Conservation (phyloP, 1,140 invertebrate genomes). For the Eupristina koningsbergeri region DNA sequence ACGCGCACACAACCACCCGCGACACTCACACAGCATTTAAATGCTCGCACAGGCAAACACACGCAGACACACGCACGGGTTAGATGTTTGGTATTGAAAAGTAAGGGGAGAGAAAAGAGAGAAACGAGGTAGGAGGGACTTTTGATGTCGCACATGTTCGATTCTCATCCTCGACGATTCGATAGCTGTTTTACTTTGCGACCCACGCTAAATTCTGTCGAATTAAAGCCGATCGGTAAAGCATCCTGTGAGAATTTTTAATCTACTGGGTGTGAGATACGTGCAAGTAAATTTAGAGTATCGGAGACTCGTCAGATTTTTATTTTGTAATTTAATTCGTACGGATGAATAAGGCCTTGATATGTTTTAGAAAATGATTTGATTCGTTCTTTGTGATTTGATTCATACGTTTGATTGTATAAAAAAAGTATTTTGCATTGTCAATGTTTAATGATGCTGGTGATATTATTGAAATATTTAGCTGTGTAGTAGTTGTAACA, state of each 20-base stretch:
- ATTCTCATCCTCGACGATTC: neutral
- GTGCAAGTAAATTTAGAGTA: neutral
- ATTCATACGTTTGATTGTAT: neutral
- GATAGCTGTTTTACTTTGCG: neutral
- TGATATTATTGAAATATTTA: too few species aligned
- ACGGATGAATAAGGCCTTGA: neutral
- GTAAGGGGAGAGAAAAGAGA: neutral
- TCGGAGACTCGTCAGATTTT: constrained; percentile 8
- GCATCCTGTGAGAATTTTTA: neutral
- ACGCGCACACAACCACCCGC: too few species aligned
- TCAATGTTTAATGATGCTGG: neutral
- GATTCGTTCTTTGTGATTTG: neutral
- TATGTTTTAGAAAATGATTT: neutral
- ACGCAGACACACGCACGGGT: neutral
- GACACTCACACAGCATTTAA: too few species aligned
- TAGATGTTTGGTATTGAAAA: constrained; percentile 18
- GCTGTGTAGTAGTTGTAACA: too few species aligned
- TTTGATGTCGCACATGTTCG: constrained; percentile 32
- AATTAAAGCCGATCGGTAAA: too few species aligned
- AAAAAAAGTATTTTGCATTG: neutral
- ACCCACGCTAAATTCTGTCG: neutral
- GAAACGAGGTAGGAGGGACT: neutral
- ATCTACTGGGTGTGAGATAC: neutral
- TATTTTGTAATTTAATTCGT: neutral
- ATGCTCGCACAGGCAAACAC: too few species aligned